These are phyloP conservation scores for Pseudococcus longispinus DNA, from an alignment of 2,888 invertebrate genomes.

Conservation along the genomic window DNA sequence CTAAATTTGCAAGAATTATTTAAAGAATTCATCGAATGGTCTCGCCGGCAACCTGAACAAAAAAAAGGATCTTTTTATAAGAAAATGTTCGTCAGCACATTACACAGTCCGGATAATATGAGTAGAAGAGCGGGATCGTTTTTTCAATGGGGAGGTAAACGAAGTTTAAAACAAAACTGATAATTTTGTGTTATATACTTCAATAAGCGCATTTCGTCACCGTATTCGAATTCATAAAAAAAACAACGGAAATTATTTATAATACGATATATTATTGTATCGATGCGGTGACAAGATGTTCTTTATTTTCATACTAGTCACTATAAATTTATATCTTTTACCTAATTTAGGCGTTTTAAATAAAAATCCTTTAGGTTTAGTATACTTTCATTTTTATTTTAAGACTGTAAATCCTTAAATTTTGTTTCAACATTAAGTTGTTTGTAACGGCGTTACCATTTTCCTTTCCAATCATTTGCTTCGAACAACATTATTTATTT, in stretches of 20 bases:
- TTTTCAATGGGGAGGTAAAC: slow-evolving; percentile 62
- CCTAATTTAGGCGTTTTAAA: slow-evolving; percentile 18
- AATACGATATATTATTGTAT: neutral
- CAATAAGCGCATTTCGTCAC: slow-evolving; percentile 22
- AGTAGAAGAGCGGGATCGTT: slow-evolving; percentile 59
- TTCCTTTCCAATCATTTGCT: slow-evolving; percentile 31
- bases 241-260: neutral
- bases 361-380: slow-evolving; percentile 6
- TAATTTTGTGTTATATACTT: neutral
- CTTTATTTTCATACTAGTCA: slow-evolving; percentile 44
- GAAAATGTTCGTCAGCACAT: slow-evolving; percentile 38
- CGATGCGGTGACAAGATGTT: neutral
- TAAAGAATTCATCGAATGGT: slow-evolving; percentile 58
- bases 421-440: slow-evolving; percentile 35
- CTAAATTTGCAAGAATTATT: slow-evolving; percentile 57
- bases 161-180: slow-evolving; percentile 58
- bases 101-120: slow-evolving; percentile 55
- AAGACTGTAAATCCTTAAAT: slow-evolving; percentile 34
- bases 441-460: slow-evolving; percentile 36
- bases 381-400: slow-evolving; percentile 13
- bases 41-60: slow-evolving; percentile 57
- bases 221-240: neutral
- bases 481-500: slow-evolving; percentile 27
- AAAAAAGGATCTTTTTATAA: slow-evolving; percentile 55
- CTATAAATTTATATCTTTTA: slow-evolving; percentile 37